Conservation (phyloP, 2,113 vertebrate genomes). For the Oncorhynchus masou region DNA sequence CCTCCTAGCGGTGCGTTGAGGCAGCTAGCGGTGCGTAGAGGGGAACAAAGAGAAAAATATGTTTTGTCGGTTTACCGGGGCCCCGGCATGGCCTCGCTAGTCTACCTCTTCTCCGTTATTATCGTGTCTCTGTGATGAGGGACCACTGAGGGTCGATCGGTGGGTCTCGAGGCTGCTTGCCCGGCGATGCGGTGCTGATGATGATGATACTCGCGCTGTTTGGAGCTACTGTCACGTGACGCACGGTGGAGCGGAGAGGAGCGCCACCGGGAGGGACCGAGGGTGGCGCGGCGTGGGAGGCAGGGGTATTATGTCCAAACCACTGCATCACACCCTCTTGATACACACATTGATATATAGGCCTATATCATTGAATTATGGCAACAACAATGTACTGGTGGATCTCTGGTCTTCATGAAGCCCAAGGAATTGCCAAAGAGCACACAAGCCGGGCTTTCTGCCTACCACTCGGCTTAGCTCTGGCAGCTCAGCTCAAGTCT, state of each 20-base stretch:
- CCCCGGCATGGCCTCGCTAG: constrained; percentile 70
- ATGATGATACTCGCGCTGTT: constrained; percentile 58
- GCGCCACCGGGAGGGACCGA: constrained; percentile 31
- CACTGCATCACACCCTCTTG: too few species aligned
- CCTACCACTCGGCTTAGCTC: too few species aligned
- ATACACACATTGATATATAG: too few species aligned
- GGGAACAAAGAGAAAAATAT: constrained; percentile 66
- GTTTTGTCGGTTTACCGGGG: constrained; percentile 46
- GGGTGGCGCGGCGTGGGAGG: constrained; percentile 56
- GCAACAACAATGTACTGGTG: too few species aligned
- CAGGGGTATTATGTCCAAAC: too few species aligned
- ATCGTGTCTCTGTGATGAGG: constrained; percentile 18
- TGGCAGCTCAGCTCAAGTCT: too few species aligned
- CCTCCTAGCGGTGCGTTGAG: constrained; percentile 46
- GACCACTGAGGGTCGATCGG: constrained; percentile 37
- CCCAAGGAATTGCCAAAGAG: too few species aligned
- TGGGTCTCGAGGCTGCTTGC: constrained; percentile 44
- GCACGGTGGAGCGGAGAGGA: constrained; percentile 23
- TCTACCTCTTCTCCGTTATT: constrained; percentile 9
- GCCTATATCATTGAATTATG: too few species aligned
- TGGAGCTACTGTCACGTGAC: constrained; percentile 75
- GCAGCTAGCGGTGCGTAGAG: constrained; percentile 55
- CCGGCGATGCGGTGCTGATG: constrained; percentile 43
- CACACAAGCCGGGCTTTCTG: too few species aligned
- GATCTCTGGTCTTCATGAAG: too few species aligned